Evolutionary conservation across 2,888 invertebrate genomes (phyloP).

Genomic region (Neoscelio sp.): DNA sequence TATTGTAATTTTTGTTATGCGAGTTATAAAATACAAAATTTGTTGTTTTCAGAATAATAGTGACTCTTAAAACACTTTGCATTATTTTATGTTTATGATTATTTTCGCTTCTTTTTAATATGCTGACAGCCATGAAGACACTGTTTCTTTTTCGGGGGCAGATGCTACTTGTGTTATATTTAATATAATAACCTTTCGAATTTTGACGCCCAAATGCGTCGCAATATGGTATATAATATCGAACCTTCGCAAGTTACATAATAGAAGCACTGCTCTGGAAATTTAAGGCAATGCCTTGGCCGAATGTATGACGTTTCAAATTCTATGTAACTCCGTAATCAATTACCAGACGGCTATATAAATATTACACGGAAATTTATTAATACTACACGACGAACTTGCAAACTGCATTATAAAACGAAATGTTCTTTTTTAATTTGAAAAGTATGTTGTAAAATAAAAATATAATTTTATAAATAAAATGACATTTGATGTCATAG

Average conservation of each 20-base stretch:
- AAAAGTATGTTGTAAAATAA: no score
- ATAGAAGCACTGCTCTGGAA: conserved; percentile 77
- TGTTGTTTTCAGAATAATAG: no score
- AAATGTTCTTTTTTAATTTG: no score
- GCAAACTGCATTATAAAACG: no score
- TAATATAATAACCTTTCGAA: conserved; percentile 76
- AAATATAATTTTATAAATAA: no score
- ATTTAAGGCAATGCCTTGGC: conserved; percentile 66
- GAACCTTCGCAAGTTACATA: conserved; percentile 70
- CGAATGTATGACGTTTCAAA: conserved; percentile 61
- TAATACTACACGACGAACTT: conserved; percentile 1
- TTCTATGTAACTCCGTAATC: conserved; percentile 31
- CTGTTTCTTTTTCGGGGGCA: conserved; percentile 37
- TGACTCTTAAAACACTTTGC: no score
- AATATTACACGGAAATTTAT: conserved; percentile 11
- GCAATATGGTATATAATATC: conserved; percentile 78
- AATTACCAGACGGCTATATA: conserved; percentile 30
- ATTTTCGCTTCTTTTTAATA: no score
- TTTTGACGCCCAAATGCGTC: conserved; percentile 77
- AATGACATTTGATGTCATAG: no score
- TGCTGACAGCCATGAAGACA: no score
- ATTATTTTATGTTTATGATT: no score
- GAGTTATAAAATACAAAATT: no score
- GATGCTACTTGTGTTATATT: conserved; percentile 63
- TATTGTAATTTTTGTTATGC: no score